phyloP scores from a whole-genome alignment of 1,140 invertebrate genomes.

The Melipona quadrifasciata region DNA sequence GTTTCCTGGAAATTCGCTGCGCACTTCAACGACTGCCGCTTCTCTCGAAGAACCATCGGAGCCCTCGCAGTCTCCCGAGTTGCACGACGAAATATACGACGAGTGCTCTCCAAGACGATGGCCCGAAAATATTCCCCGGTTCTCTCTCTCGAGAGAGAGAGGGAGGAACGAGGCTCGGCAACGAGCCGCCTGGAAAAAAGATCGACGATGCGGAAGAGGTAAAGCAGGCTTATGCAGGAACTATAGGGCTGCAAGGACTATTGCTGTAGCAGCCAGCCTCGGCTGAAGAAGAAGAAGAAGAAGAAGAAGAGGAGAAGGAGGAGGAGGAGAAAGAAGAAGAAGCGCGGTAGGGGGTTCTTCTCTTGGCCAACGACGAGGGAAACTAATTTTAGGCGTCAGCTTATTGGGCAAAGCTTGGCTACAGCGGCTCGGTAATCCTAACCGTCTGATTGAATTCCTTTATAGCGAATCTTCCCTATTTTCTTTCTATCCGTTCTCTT shows the following conservation, averaged over 20 bases:
- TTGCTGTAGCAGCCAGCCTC: background rate
- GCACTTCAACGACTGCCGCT: constrained; percentile 23
- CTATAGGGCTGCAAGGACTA: background rate
- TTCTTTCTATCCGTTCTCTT: background rate
- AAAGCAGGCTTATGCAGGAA: constrained; percentile 10
- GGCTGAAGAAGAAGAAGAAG: background rate
- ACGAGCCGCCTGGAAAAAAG: background rate
- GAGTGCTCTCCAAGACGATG: constrained; percentile 25
- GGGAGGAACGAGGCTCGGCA: background rate
- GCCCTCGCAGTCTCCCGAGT: background rate
- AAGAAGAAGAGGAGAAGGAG: background rate
- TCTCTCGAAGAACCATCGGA: constrained; percentile 11
- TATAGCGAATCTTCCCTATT: constrained; percentile 14
- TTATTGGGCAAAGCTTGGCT: constrained; percentile 28
- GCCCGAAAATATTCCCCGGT: constrained; percentile 31
- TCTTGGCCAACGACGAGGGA: background rate
- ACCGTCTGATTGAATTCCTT: constrained; percentile 39
- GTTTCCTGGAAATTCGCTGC: constrained; percentile 14
- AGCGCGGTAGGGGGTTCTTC: background rate
- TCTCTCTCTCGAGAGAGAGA: background rate
- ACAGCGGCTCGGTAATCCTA: constrained; percentile 28
- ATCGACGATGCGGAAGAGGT: constrained; percentile 27
- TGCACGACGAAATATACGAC: constrained; percentile 11
- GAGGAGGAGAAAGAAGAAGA: no score
- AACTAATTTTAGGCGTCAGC: constrained; percentile 42